Evolutionary conservation across 2,797 vertebrate species (phyloP).

Genomic region (Eurystomus glaucurus): DNA sequence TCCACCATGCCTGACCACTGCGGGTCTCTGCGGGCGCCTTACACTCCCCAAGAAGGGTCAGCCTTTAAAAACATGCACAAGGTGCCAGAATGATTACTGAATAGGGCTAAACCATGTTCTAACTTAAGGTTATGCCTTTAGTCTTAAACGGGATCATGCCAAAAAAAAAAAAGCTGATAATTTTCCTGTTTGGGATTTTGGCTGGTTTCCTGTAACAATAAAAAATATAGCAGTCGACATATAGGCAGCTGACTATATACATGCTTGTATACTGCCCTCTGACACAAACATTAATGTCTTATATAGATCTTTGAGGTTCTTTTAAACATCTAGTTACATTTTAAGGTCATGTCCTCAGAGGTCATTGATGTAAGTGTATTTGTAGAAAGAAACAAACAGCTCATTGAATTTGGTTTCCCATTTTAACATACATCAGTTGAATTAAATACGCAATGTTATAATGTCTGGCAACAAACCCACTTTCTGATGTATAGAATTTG

Average conservation of each 20-base stretch:
- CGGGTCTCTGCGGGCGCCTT: slow-evolving; percentile 12
- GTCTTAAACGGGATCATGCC: slow-evolving; percentile 49
- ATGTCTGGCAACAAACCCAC: slow-evolving; percentile 68
- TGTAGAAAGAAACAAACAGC: slow-evolving; percentile 75
- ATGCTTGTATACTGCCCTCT: slow-evolving; percentile 58
- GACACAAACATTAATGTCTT: slow-evolving; percentile 79
- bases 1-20: slow-evolving; percentile 36
- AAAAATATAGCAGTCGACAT: slow-evolving; percentile 70
- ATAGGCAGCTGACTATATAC: slow-evolving; percentile 76
- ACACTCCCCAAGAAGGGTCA: neutral
- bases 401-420: slow-evolving; percentile 74
- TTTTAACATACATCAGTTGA: slow-evolving; percentile 77
- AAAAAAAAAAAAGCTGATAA: slow-evolving; percentile 11
- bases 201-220: slow-evolving; percentile 77
- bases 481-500: slow-evolving; percentile 70
- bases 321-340: slow-evolving; percentile 76
- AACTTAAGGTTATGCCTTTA: slow-evolving; percentile 51
- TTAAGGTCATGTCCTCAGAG: slow-evolving; percentile 77
- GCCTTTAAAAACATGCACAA: neutral
- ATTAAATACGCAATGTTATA: slow-evolving; percentile 56
- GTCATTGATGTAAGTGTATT: slow-evolving; percentile 74
- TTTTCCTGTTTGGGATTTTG: slow-evolving; percentile 79
- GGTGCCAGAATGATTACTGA: slow-evolving; percentile 65
- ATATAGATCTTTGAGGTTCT: slow-evolving; percentile 73
- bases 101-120: slow-evolving; percentile 54